Evolutionary conservation across 2,797 vertebrate species (phyloP).

Genomic region (Channallabes apus): DNA sequence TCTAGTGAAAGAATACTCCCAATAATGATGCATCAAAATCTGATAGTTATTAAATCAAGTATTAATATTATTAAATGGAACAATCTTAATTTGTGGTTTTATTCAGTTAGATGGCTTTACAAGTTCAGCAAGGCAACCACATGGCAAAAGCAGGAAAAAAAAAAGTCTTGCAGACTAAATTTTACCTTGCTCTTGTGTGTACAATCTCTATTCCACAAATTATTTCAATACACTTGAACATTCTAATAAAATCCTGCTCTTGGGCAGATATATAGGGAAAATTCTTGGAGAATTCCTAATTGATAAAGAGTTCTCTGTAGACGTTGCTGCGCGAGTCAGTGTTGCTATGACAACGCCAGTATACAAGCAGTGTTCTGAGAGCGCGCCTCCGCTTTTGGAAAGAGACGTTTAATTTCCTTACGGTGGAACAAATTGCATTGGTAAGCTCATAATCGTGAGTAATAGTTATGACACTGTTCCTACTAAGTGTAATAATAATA

Average conservation of each 20-base stretch:
- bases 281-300: neutral
- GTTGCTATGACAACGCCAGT: constrained; percentile 1
- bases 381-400: neutral
- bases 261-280: neutral
- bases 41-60: too few species aligned
- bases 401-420: neutral
- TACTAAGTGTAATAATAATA: neutral
- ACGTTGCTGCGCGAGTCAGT: too few species aligned
- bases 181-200: too few species aligned
- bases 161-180: too few species aligned
- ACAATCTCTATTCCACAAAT: too few species aligned
- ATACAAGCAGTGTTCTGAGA: neutral
- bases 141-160: too few species aligned
- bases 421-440: neutral
- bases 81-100: too few species aligned
- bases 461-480: neutral
- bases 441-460: neutral
- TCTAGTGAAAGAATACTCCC: too few species aligned
- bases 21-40: too few species aligned
- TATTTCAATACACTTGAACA: neutral
- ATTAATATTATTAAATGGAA: too few species aligned
- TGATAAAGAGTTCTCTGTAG: neutral
- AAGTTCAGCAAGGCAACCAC: too few species aligned
- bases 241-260: neutral
- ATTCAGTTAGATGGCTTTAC: too few species aligned